Conservation (phyloP, 2,113 vertebrate species). For the Mellivora capensis region DNA sequence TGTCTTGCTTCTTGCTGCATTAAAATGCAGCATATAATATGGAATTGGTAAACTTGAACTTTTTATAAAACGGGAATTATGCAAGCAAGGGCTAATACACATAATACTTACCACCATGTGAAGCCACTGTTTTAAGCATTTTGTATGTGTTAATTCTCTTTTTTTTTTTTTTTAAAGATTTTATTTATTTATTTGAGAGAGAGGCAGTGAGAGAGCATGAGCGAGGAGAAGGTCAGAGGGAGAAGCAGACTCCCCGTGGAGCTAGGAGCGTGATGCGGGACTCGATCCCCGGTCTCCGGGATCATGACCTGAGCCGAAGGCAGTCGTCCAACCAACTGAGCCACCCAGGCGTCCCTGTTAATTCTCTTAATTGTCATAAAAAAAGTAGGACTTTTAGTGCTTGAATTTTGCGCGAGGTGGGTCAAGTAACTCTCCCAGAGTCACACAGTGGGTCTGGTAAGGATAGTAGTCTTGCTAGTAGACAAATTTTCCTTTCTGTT, state of each 20-base stretch:
- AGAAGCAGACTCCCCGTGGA: no score
- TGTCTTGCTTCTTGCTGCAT: slow-evolving; percentile 9
- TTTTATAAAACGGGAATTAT: not conserved
- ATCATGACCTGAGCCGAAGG: no score
- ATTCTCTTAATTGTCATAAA: not conserved
- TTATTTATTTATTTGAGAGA: no score
- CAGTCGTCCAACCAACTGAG: no score
- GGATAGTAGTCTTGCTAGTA: not conserved
- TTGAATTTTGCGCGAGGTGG: not conserved
- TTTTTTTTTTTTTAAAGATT: no score
- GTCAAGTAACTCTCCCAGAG: not conserved
- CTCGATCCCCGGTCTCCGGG: no score
- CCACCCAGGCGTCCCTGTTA: no score
- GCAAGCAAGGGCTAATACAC: not conserved
- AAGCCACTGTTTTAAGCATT: not conserved
- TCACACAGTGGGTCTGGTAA: not conserved
- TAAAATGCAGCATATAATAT: not conserved
- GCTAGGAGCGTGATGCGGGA: no score
- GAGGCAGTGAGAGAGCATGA: no score
- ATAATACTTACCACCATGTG: not conserved
- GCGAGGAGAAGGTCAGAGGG: no score
- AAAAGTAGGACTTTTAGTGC: not conserved
- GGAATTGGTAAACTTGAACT: not conserved
- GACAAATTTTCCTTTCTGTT: not conserved
- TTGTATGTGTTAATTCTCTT: not conserved